Percentiles rank a stretch among this genome's conserved stretches.
phyloP scores from a whole-genome alignment of 1,140 invertebrate genomes.

The Latrodectus geometricus region DNA sequence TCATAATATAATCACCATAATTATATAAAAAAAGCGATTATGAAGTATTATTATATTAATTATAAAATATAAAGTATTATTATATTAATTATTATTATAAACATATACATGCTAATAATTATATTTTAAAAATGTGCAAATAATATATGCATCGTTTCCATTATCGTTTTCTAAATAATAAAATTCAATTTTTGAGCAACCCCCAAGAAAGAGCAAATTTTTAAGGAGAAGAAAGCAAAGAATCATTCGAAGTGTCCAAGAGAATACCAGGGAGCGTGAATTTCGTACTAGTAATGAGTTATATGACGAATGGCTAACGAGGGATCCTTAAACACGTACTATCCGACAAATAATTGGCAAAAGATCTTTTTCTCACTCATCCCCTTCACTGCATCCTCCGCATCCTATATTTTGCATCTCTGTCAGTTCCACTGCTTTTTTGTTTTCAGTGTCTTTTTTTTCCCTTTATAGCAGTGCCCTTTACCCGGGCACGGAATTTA shows the following conservation, averaged over 20 bases:
- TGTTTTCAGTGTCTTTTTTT: neutral
- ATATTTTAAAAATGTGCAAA: no score
- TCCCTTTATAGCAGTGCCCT: neutral
- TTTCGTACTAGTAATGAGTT: constrained; percentile 48
- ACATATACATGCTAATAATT: no score
- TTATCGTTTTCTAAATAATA: neutral
- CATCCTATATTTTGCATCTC: constrained; percentile 32
- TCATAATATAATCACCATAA: no score
- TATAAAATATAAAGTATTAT: no score
- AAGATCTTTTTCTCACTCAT: constrained; percentile 37
- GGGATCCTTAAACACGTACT: constrained; percentile 43
- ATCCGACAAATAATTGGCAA: constrained; percentile 56
- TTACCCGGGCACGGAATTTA: neutral
- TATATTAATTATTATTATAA: no score
- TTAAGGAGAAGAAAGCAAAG: neutral
- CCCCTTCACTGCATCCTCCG: no score
- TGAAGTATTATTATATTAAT: no score
- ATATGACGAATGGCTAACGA: constrained; percentile 50
- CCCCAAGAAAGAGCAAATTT: neutral
- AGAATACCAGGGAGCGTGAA: constrained; percentile 39
- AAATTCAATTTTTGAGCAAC: neutral
- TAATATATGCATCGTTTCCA: neutral
- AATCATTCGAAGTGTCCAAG: constrained; percentile 28
- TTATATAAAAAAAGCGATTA: no score
- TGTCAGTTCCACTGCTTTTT: neutral